Percentiles rank a stretch among this genome's conserved stretches.
Conservation (phyloP, 2,888 invertebrate genomes). For the Drosophila prostipennis region DNA sequence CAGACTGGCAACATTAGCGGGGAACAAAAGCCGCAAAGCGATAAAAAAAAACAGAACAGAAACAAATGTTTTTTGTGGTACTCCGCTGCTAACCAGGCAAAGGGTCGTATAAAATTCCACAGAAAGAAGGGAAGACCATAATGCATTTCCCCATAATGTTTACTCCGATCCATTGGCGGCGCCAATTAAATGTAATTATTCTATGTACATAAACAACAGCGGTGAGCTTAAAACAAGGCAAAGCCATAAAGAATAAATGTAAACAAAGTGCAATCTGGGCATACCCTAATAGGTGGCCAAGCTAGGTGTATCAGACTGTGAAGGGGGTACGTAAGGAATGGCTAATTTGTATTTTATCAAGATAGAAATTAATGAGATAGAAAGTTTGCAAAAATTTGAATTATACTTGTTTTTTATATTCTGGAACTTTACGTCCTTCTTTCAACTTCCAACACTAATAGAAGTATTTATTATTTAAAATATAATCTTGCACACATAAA, state of each 20-base stretch:
- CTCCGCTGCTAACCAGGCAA: slow-evolving; percentile 38
- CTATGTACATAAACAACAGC: slow-evolving; percentile 35
- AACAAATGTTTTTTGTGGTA: slow-evolving; percentile 30
- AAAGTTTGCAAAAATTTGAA: not conserved
- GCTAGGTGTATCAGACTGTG: not conserved
- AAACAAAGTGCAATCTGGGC: slow-evolving; percentile 63
- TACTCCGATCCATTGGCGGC: slow-evolving; percentile 45
- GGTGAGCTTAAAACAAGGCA: slow-evolving; percentile 55
- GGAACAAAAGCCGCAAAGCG: slow-evolving; percentile 24
- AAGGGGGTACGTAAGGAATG: not conserved
- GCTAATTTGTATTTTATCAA: not conserved
- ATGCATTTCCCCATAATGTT: slow-evolving; percentile 47
- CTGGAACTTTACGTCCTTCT: no score
- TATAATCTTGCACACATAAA: no score
- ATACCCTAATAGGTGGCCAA: slow-evolving; percentile 1
- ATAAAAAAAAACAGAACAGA: slow-evolving; percentile 16
- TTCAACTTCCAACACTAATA: no score
- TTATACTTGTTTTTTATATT: no score
- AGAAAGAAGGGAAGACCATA: slow-evolving; percentile 18
- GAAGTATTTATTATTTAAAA: no score
- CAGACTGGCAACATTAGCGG: slow-evolving; percentile 64
- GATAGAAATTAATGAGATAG: not conserved
- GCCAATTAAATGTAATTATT: slow-evolving; percentile 72
- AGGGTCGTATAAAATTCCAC: slow-evolving; percentile 33
- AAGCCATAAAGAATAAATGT: slow-evolving; percentile 64